Base-by-base conservation (phyloP, 2,888 invertebrate genomes). In the Plemyria rubiginata region DNA sequence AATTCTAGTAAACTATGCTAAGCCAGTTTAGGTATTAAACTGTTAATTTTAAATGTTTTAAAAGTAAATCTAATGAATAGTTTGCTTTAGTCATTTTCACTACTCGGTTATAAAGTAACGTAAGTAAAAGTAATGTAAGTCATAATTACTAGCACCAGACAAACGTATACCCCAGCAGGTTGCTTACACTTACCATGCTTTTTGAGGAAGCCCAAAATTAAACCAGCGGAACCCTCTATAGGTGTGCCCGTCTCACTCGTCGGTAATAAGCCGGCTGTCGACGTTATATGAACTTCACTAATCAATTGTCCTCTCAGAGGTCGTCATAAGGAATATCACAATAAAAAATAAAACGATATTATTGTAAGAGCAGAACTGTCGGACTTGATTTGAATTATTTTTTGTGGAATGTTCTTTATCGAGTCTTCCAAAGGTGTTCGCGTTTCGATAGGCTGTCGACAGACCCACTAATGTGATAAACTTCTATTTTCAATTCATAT, bases 251-350 rank as follows among this genome's bases (percentile, higher is more conserved):
- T 12, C 62, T 32, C 60, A 62, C 55, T 54, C 49, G 54, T 52
- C 57, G 54, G 76, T 79, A 80, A 78, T 79, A 83, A 80, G 80
- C 78, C 70, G 70, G 68, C 72, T 73, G 71, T 73, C 70, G 65
- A 66, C 70, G 62, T 75, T 77, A 79, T 77, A 74, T 72, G 72
- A 77, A 74, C 67, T 79, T 77, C 79, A 79, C 82, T 79, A 81
- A 82, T 83, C 82, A 81, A 84, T 82, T 81, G 85, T 84, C 80
- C 80, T 80, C 80, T 73, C 70, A 70, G 69, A 78, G 79, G 77
- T 78, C 83, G 75, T 73, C 74, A 72, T 75, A 78, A 72, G 73
- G 69, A 75, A 72, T 68, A 72, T 67, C 66, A 63, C 67, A 68
- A 73, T 68, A 74, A 72, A 74, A 78, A 70, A 71, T 72, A 78